Evolutionary conservation across 1,140 invertebrate genomes (phyloP).

Genomic region (Carposina sasakii): DNA sequence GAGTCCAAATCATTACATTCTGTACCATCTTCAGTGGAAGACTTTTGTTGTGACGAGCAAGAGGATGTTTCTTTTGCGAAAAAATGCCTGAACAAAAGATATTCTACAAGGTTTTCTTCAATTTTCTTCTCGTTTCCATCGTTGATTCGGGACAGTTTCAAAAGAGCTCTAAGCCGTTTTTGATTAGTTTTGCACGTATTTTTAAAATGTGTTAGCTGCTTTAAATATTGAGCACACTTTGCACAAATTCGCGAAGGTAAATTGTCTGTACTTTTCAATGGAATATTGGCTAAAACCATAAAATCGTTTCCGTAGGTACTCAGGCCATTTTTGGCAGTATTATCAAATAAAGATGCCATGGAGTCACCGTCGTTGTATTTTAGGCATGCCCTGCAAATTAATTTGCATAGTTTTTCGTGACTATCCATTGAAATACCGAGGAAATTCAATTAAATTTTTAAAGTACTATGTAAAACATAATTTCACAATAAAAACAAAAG

Average conservation of each 20-base stretch:
- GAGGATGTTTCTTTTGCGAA: no score
- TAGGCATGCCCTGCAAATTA: constrained; percentile 52
- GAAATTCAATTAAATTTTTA: no score
- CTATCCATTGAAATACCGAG: constrained; percentile 21
- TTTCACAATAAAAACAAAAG: no score
- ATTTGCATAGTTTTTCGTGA: constrained; percentile 37
- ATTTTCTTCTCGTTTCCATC: not conserved
- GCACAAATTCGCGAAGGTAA: constrained; percentile 47
- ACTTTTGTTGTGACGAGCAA: no score
- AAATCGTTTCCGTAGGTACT: constrained; percentile 46
- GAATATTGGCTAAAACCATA: constrained; percentile 37
- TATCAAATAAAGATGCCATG: constrained; percentile 49
- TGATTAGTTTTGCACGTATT: constrained; percentile 46
- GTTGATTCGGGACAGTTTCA: constrained; percentile 15
- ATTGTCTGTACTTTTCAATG: constrained; percentile 36
- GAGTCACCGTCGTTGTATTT: constrained; percentile 30
- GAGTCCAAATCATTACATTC: no score
- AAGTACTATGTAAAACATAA: no score
- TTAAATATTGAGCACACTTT: constrained; percentile 44
- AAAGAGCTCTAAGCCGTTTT: constrained; percentile 24
- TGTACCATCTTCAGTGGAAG: no score
- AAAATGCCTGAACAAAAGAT: not conserved
- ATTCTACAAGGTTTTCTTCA: constrained; percentile 5
- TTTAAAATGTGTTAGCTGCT: constrained; percentile 51
- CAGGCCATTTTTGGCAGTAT: constrained; percentile 26